Percentiles rank a stretch among this genome's conserved stretches.
These are phyloP conservation scores for Dasyurus viverrinus DNA, from an alignment of 2,113 vertebrate species.

Conservation along the genomic window DNA sequence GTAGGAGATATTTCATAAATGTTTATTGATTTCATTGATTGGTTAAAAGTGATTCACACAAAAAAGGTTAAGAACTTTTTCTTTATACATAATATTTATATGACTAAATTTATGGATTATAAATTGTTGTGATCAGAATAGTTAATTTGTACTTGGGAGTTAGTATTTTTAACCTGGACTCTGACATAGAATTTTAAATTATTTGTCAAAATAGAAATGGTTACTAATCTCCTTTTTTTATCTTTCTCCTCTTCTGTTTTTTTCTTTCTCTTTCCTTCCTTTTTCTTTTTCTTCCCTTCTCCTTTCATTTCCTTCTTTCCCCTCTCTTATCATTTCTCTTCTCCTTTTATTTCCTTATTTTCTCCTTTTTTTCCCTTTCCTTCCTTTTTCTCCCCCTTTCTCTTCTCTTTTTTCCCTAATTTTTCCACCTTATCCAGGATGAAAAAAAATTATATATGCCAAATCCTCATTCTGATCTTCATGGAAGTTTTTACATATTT, in stretches of 20 bases:
- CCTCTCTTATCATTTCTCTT: not conserved
- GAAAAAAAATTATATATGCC: not conserved
- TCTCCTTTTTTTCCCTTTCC: too few relatives aligned
- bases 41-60: not conserved
- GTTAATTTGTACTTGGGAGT: conserved; percentile 8
- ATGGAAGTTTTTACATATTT: not conserved
- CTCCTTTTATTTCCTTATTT: too few relatives aligned
- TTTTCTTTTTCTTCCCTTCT: too few relatives aligned
- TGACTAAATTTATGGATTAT: conserved; percentile 20
- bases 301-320: not conserved
- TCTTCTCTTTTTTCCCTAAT: not conserved
- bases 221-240: not conserved
- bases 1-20: not conserved
- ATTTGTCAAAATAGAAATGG: not conserved
- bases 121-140: not conserved
- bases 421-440: not conserved
- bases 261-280: not conserved
- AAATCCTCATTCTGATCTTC: not conserved
- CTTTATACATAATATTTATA: not conserved
- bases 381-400: not conserved
- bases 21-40: not conserved
- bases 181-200: not conserved
- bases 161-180: not conserved
- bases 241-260: not conserved
- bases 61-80: not conserved